Evolutionary conservation across 2,113 vertebrate genomes (phyloP).

Genomic region (Myiozetetes cayanensis): DNA sequence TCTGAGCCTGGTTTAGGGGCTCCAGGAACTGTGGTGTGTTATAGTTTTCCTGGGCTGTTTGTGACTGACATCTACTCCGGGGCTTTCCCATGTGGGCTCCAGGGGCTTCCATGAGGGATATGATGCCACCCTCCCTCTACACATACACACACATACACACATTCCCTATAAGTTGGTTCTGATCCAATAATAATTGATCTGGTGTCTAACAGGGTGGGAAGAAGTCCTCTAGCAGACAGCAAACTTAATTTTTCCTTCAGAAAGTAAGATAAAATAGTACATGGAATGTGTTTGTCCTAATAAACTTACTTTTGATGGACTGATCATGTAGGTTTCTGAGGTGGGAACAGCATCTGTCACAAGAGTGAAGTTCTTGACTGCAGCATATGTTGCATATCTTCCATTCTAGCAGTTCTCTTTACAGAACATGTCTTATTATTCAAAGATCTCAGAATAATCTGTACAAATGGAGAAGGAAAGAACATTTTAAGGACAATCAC

Average conservation of each 20-base stretch:
- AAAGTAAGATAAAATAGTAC: neutral
- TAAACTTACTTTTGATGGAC: neutral
- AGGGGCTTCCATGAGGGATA: too few species aligned
- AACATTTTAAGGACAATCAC: neutral
- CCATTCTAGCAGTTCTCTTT: neutral
- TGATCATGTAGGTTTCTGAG: neutral
- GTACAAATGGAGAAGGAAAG: neutral
- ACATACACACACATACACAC: too few species aligned
- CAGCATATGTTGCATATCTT: neutral
- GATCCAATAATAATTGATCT: too few species aligned
- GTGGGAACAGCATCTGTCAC: fast-evolving
- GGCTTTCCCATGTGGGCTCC: too few species aligned
- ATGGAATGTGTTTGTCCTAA: neutral
- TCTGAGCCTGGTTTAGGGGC: too few species aligned
- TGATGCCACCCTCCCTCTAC: too few species aligned
- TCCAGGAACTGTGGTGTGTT: too few species aligned
- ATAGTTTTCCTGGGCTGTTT: too few species aligned
- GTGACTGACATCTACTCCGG: too few species aligned
- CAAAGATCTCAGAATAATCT: neutral
- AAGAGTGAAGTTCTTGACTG: neutral
- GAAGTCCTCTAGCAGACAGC: neutral
- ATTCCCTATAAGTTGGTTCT: too few species aligned
- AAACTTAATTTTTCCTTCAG: neutral
- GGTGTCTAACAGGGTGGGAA: neutral
- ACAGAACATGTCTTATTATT: neutral